These are phyloP conservation scores for Gavia stellata DNA, from an alignment of 2,113 vertebrate species.

Conservation along the genomic window DNA sequence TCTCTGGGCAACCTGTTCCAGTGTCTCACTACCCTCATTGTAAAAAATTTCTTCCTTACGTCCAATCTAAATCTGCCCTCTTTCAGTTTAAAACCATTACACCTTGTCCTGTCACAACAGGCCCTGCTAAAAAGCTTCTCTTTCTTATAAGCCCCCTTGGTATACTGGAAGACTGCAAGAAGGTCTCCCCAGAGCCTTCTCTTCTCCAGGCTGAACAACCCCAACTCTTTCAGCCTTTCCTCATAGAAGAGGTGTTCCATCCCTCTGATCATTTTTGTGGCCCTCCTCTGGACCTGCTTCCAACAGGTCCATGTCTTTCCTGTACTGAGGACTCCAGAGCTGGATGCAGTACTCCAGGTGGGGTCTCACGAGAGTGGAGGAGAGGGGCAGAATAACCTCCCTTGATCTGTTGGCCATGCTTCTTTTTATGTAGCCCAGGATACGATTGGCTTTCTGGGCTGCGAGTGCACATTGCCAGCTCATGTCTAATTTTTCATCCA, in stretches of 20 bases:
- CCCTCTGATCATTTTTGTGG: not conserved
- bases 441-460: fast-evolving
- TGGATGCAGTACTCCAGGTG: fast-evolving
- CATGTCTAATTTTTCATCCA: not conserved
- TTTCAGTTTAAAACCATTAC: not conserved
- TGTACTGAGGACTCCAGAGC: not conserved
- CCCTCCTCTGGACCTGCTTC: not conserved
- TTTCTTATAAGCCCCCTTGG: not conserved
- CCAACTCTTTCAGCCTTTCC: not conserved
- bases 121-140: not conserved
- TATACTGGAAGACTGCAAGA: not conserved
- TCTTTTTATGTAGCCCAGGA: not conserved
- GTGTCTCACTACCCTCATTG: not conserved
- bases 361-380: not conserved
- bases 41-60: not conserved
- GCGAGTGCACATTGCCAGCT: fast-evolving
- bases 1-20: not conserved
- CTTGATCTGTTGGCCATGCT: fast-evolving
- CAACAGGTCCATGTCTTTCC: no score
- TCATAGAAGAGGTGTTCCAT: not conserved
- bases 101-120: not conserved
- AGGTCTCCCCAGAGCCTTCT: no score
- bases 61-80: not conserved
- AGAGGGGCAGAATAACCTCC: not conserved
- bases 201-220: not conserved